Evolutionary conservation across 1,140 invertebrate genomes (phyloP).

Genomic region (Andricus grossulariae): DNA sequence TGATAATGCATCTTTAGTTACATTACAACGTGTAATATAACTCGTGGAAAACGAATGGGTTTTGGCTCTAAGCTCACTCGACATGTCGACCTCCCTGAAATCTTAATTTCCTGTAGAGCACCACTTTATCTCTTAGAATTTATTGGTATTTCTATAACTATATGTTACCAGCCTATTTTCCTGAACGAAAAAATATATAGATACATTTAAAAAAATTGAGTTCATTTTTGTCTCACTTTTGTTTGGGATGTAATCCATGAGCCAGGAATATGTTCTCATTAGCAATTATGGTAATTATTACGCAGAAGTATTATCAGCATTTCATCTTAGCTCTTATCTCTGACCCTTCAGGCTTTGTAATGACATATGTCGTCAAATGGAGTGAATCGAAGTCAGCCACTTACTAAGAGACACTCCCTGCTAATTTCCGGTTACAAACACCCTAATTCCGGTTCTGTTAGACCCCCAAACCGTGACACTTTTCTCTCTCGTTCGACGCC

Average conservation of each 20-base stretch:
- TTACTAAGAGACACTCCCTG: constrained; percentile 66
- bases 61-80: neutral
- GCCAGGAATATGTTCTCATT: neutral
- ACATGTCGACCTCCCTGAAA: constrained; percentile 46
- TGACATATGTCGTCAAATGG: constrained; percentile 45
- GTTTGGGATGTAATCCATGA: neutral
- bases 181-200: neutral
- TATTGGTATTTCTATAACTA: constrained; percentile 45
- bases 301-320: neutral
- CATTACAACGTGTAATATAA: no score
- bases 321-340: neutral
- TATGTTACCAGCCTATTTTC: neutral
- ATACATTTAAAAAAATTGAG: no score
- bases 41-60: no score
- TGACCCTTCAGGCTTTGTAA: constrained; percentile 14
- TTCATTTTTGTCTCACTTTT: neutral
- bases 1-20: neutral
- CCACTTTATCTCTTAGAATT: constrained; percentile 59
- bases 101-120: constrained; percentile 60
- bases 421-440: constrained; percentile 69
- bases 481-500: constrained; percentile 48
- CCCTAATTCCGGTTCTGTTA: constrained; percentile 57
- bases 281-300: neutral
- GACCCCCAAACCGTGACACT: constrained; percentile 40
- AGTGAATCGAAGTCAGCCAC: constrained; percentile 57